A percentile compares a stretch with the other conserved stretches of the same genome.
These are phyloP conservation scores for Cactoblastis cactorum DNA, from an alignment of 2,888 invertebrate species.

Conservation along the genomic window DNA sequence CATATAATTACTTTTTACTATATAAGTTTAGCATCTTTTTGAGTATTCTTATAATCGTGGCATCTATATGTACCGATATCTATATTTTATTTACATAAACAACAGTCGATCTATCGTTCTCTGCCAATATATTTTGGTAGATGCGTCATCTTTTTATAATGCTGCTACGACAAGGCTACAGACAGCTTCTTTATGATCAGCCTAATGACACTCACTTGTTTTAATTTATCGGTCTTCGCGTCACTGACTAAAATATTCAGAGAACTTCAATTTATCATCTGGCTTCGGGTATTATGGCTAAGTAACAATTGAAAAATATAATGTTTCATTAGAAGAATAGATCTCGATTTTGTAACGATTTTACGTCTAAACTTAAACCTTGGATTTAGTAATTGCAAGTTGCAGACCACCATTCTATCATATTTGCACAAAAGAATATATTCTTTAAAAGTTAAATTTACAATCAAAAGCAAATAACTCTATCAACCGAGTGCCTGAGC, in stretches of 20 bases:
- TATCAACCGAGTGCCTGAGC: background rate
- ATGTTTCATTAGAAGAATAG: background rate
- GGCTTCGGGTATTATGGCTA: background rate
- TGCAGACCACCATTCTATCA: background rate
- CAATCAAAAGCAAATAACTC: background rate
- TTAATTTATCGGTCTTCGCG: slow-evolving; percentile 37
- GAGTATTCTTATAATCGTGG: background rate
- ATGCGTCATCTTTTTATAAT: slow-evolving; percentile 61
- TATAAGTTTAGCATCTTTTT: background rate
- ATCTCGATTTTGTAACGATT: background rate
- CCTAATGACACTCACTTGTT: slow-evolving; percentile 42
- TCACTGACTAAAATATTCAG: slow-evolving; percentile 29
- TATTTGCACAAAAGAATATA: background rate
- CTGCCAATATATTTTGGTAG: slow-evolving; percentile 54
- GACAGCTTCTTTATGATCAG: slow-evolving; percentile 47
- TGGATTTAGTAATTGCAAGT: background rate
- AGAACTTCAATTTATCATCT: slow-evolving; percentile 19
- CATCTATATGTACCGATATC: background rate
- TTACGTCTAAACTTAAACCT: background rate
- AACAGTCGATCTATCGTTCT: slow-evolving; percentile 26
- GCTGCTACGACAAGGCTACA: slow-evolving; percentile 45
- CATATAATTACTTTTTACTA: too few species aligned
- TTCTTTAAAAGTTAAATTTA: background rate
- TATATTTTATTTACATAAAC: slow-evolving; percentile 10
- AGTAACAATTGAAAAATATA: background rate